phyloP scores from a whole-genome alignment of 1,140 invertebrate genomes.

The Heliothis virescens region DNA sequence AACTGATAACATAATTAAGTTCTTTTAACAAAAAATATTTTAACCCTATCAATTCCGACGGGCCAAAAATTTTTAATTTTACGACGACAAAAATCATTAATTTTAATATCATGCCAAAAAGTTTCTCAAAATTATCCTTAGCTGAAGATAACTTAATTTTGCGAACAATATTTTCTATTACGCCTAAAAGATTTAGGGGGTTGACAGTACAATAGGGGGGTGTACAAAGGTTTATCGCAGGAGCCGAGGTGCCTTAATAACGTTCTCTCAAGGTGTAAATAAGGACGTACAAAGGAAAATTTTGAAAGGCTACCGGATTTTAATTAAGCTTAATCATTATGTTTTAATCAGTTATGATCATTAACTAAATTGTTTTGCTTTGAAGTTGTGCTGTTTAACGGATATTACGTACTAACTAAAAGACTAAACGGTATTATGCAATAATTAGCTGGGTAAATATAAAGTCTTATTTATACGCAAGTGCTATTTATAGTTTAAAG shows the following conservation, averaged over 20 bases:
- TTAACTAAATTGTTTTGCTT: constrained; percentile 44
- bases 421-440: no score
- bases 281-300: constrained; percentile 43
- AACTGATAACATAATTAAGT: background rate
- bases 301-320: constrained; percentile 46
- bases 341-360: constrained; percentile 46
- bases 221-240: constrained; percentile 53
- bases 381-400: constrained; percentile 17
- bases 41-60: constrained; percentile 9
- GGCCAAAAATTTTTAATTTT: constrained; percentile 21
- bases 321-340: constrained; percentile 48
- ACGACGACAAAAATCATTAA: constrained; percentile 38
- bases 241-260: constrained; percentile 53
- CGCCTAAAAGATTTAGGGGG: constrained; percentile 57
- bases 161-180: constrained; percentile 66
- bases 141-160: constrained; percentile 62
- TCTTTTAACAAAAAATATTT: background rate
- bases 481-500: no score
- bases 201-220: constrained; percentile 55
- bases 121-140: constrained; percentile 40
- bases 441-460: no score
- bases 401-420: background rate
- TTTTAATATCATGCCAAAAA: constrained; percentile 34
- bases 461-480: no score
- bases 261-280: constrained; percentile 47